phyloP scores from a whole-genome alignment of 1,140 invertebrate species.

The Lysiphlebus fabarum region DNA sequence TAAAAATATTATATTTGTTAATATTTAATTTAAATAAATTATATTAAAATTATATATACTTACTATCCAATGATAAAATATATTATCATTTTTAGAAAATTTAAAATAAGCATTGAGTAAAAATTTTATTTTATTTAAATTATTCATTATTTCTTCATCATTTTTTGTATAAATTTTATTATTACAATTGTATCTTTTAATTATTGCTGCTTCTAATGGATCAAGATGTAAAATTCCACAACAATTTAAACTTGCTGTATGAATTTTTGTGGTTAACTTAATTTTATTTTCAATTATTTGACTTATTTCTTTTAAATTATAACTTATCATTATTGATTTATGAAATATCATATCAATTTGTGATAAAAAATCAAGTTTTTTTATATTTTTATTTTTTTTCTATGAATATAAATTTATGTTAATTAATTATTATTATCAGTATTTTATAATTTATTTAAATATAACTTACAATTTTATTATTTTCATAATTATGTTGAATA shows the following conservation, averaged over 20 bases:
- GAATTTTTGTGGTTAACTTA: constrained; percentile 37
- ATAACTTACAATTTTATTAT: neutral
- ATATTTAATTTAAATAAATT: constrained; percentile 13
- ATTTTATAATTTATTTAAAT: neutral
- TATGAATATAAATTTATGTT: constrained; percentile 12
- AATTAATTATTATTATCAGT: constrained; percentile 7
- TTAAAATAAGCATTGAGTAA: constrained; percentile 35
- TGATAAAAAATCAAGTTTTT: neutral
- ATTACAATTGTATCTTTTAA: constrained; percentile 33
- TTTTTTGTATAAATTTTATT: constrained; percentile 16
- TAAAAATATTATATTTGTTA: no score
- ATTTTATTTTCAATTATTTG: constrained; percentile 38
- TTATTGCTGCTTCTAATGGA: constrained; percentile 37
- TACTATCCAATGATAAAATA: constrained; percentile 49
- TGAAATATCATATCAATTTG: constrained; percentile 34
- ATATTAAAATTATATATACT: neutral
- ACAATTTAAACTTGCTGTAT: constrained; percentile 33
- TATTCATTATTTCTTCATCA: constrained; percentile 24
- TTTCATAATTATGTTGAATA: neutral
- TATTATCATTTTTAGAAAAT: constrained; percentile 36
- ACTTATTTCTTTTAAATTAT: constrained; percentile 43
- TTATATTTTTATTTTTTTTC: neutral
- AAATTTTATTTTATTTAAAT: constrained; percentile 27
- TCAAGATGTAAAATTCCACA: constrained; percentile 40
- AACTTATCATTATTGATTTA: constrained; percentile 38